Evolutionary conservation across 2,888 invertebrate genomes (phyloP).

Genomic region (Galeopsomyia nigrocyanea): DNA sequence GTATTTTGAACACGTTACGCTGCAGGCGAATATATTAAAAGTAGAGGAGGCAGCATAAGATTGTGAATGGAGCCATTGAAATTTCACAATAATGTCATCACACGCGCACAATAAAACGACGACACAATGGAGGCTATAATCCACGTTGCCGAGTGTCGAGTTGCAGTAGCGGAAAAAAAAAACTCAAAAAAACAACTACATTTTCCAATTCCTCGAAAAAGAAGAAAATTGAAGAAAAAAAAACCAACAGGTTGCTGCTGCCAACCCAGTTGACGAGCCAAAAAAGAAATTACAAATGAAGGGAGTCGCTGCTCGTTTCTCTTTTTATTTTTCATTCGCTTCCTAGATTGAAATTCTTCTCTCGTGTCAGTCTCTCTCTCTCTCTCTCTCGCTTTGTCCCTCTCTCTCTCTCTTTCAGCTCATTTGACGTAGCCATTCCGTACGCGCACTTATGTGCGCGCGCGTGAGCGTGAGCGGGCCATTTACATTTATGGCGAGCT

Average conservation of each 20-base stretch:
- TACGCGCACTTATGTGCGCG: conserved; percentile 4
- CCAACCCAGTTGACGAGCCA: not conserved
- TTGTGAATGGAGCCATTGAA: not conserved
- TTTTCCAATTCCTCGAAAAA: not conserved
- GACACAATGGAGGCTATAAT: conserved; percentile 35
- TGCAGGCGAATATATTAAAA: no score
- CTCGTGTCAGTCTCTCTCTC: conserved; percentile 19
- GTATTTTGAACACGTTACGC: no score
- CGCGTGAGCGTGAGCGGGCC: conserved; percentile 29
- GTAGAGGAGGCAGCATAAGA: no score
- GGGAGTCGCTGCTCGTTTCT: conserved; percentile 2
- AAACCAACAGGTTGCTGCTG: not conserved
- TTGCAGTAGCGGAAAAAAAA: not conserved
- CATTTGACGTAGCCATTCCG: conserved; percentile 3
- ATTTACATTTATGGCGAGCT: conserved; percentile 44
- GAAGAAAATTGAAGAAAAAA: conserved; percentile 7
- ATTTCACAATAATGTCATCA: conserved; percentile 27
- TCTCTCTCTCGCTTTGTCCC: conserved; percentile 9
- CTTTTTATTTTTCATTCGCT: conserved; percentile 9
- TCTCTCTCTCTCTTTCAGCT: conserved; percentile 6
- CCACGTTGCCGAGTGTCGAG: not conserved
- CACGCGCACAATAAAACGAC: conserved; percentile 26
- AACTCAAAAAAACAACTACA: no score
- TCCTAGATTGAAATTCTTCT: conserved; percentile 31
- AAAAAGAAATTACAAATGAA: not conserved